Evolutionary conservation across 2,888 invertebrate genomes (phyloP), one percentile per base, ranked within the genome.

Genomic region (Sabatieria punctata): DNA sequence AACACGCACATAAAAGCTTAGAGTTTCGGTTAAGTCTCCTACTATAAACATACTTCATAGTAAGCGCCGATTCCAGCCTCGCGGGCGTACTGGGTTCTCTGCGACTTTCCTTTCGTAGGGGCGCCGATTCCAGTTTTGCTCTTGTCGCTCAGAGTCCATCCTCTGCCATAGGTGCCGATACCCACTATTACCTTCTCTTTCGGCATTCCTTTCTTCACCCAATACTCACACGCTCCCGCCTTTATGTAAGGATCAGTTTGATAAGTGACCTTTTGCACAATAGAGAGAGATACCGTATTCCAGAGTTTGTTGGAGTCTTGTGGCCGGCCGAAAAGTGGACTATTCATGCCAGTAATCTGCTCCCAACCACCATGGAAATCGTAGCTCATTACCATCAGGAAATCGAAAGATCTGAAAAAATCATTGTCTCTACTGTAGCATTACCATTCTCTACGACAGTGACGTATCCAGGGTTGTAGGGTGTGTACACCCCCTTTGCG

Each of bases 21-120:
- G n/a, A n/a, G n/a, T n/a, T n/a, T n/a, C n/a, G n/a, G n/a, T n/a
- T n/a, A n/a, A n/a, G n/a, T n/a, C n/a, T n/a, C n/a, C n/a, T n/a
- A 2, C 24, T 43, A 27, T 1, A 22, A 4, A 26, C n/a, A n/a
- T 1, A 52, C 54, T 52, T 93, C 93, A 63, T 89, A 93, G 69
- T 86, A 91, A 2, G 89, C 83, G 69, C 88, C 77, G 67, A 91
- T 89, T 18, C 93, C 93, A 4, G 85, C 80, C 68, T 93, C 91
- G 54, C 80, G 80, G 11, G 38, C 6, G 22, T 26, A 26, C 15
- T 22, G 4, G 3, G 21, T n/a, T 18, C n/a, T 23, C 8, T 27
- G 25, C 15, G 35, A 18, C n/a, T 24, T 13, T 8, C 38, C 38
- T 8, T 13, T 38, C 8, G 38, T 38, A 21, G 38, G 15, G 8